These are phyloP conservation scores for Leptinotarsa tumamoca DNA, from an alignment of 2,888 invertebrate genomes.

Conservation along the genomic window DNA sequence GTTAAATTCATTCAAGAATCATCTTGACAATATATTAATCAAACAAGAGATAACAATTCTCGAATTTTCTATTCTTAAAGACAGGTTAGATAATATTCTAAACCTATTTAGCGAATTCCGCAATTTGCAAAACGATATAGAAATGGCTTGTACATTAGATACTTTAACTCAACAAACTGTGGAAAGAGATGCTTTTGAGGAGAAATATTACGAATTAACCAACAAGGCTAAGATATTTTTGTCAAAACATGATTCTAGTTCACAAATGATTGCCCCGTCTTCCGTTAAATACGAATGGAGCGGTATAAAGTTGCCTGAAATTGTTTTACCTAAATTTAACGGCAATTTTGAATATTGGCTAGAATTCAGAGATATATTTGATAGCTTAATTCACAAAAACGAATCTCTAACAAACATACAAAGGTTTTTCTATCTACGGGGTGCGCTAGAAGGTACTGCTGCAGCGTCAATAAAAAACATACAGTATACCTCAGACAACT, in stretches of 20 bases:
- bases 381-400: slow-evolving; percentile 37
- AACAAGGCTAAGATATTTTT: slow-evolving; percentile 22
- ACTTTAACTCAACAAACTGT: slow-evolving; percentile 14
- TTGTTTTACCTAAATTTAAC: slow-evolving; percentile 31
- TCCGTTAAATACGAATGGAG: slow-evolving; percentile 7
- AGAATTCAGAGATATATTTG: slow-evolving; percentile 34
- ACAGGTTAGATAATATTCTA: slow-evolving; percentile 1
- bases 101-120: slow-evolving; percentile 18
- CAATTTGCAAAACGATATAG: slow-evolving; percentile 14
- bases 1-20: not conserved
- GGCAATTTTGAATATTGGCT: slow-evolving; percentile 36
- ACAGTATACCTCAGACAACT: slow-evolving; percentile 33
- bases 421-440: slow-evolving; percentile 40
- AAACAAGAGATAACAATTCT: slow-evolving; percentile 5
- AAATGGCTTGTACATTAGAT: not conserved
- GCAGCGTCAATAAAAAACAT: slow-evolving; percentile 36
- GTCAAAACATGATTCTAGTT: slow-evolving; percentile 12
- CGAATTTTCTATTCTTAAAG: slow-evolving; percentile 12
- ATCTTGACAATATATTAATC: not conserved
- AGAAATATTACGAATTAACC: slow-evolving; percentile 19
- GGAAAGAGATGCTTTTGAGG: slow-evolving; percentile 18
- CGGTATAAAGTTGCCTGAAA: slow-evolving; percentile 23
- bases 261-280: not conserved
- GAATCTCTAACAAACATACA: slow-evolving; percentile 28
- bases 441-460: slow-evolving; percentile 36